A percentile compares a stretch with the other conserved stretches of the same genome.
Evolutionary conservation across 2,113 vertebrate species (phyloP).

Genomic region (Menura novaehollandiae): DNA sequence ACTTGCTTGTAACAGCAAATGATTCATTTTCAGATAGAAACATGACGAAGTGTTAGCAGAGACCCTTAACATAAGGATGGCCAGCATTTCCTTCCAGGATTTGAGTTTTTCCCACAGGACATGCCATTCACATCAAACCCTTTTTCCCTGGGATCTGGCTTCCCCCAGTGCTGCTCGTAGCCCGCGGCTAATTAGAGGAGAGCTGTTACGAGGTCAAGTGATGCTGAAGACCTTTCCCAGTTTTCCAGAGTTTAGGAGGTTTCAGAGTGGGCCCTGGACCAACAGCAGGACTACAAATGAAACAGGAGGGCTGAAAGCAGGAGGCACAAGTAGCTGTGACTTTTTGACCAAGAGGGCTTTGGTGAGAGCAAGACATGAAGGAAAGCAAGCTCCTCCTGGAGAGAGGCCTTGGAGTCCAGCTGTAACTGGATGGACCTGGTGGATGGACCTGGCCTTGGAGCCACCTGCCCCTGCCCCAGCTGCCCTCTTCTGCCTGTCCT

Average conservation of each 20-base stretch:
- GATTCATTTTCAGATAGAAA: slow-evolving; percentile 13
- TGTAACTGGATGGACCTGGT: fast-evolving
- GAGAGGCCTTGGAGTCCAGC: background rate
- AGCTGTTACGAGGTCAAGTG: background rate
- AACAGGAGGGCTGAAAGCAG: background rate
- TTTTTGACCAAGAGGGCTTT: background rate
- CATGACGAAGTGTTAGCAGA: background rate
- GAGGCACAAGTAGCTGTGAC: background rate
- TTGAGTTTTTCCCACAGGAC: background rate
- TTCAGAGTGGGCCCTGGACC: background rate
- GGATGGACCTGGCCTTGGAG: background rate
- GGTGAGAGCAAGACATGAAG: background rate
- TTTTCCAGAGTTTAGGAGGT: background rate
- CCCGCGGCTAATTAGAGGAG: background rate
- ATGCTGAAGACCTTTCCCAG: background rate
- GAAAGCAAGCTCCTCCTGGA: background rate
- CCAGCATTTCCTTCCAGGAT: background rate
- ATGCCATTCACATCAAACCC: background rate
- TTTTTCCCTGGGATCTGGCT: background rate
- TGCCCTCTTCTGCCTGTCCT: background rate
- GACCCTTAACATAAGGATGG: background rate
- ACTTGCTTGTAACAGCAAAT: background rate
- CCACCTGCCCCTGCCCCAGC: background rate
- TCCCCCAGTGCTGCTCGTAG: background rate
- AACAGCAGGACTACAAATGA: background rate